Evolutionary conservation across 2,113 vertebrate genomes (phyloP), one percentile per base, ranked within the genome.

Genomic region (Agapornis roseicollis): DNA sequence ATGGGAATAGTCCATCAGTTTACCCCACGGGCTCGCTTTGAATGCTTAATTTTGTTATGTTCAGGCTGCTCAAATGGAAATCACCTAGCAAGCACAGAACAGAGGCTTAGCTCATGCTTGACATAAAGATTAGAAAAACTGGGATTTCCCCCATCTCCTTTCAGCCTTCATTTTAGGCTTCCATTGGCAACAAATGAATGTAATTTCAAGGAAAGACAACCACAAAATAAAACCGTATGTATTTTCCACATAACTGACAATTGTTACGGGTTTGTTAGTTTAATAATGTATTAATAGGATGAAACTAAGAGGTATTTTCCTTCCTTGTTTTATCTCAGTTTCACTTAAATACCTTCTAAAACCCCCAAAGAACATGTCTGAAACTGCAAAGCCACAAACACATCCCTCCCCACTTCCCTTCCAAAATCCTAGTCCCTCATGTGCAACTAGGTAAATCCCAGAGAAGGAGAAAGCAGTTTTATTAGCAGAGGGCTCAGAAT

Each of bases 381-480:
- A 93, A 97, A 53, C 88, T 96, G 94, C 90, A 87, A 93, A 87
- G 90, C 92, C 94, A 91, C 95, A 92, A 90, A 92, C 53, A 90
- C 88, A 94, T 86, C 90, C 86, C 88, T 97, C 91, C 53, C 49
- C 78, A 37, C 69, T 94, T 95, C 64, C 92, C 63, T 73, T 85
- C 85, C 72, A 92, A 90, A 93, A 85, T 85, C 80, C 31, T 20
- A 87, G 88, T 82, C 94, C 92, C 96, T 87, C 55, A 90, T 4
- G 88, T 71, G 66, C 90, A 81, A 24, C 72, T 33, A 85, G 66
- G 93, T 87, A 87, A 87, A 70, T 84, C 83, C 69, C 61, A 25
- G 88, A 61, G 65, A 78, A 84, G 80, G 80, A 89, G 73, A 93
- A 95, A 72, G 69, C 53, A 79, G 70, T 85, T 95, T 93, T 92